Conservation (phyloP, 2,113 vertebrate genomes). For the Tychaedon coryphoeus region DNA sequence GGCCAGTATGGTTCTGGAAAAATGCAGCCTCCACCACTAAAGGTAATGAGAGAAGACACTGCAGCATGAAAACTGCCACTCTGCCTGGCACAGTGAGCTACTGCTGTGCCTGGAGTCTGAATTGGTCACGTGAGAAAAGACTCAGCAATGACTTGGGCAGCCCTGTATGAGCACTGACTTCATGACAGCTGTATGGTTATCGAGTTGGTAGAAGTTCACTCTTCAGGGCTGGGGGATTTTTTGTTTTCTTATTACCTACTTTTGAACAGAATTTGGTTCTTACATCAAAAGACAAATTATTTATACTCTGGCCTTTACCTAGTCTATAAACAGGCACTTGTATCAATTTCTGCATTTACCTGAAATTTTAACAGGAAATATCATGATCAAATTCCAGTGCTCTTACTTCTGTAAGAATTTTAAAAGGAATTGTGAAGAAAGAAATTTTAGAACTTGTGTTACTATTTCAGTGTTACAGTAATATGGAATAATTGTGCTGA, state of each 20-base stretch:
- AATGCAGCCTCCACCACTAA: constrained; percentile 69
- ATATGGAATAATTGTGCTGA: not conserved
- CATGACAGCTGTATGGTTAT: fast-evolving
- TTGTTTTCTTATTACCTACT: not conserved
- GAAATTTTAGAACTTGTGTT: not conserved
- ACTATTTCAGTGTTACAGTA: not conserved
- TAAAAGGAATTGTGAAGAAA: not conserved
- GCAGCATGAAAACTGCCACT: fast-evolving
- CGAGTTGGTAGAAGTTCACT: not conserved
- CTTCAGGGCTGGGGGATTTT: fast-evolving
- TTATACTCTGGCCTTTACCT: not conserved
- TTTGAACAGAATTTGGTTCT: not conserved
- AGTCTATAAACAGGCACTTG: not conserved
- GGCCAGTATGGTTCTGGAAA: constrained; percentile 76
- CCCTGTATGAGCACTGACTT: not conserved
- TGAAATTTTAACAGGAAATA: not conserved
- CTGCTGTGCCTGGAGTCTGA: not conserved
- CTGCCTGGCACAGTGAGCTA: not conserved
- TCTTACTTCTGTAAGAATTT: not conserved
- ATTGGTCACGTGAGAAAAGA: not conserved
- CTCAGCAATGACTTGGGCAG: not conserved
- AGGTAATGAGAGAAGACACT: constrained; percentile 72
- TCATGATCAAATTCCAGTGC: not conserved
- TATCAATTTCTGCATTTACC: not conserved
- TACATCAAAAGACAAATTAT: not conserved